Conservation (phyloP, 2,888 invertebrate genomes). For the Lepidocyrtinus sp. region DNA sequence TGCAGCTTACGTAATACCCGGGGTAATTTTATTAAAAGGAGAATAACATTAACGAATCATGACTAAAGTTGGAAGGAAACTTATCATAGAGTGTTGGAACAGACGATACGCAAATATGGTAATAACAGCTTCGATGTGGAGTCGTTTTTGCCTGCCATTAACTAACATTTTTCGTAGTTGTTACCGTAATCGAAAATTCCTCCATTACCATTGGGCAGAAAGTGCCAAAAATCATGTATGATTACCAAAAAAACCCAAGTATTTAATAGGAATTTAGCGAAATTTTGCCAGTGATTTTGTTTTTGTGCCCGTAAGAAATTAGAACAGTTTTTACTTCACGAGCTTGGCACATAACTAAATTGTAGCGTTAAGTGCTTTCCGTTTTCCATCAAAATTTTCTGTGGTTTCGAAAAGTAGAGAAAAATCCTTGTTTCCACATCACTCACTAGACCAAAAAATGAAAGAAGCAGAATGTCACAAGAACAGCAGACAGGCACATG, state of each 20-base stretch:
- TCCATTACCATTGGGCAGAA: too few relatives aligned
- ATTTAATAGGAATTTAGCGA: background rate
- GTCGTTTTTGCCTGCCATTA: too few relatives aligned
- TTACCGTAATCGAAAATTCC: too few relatives aligned
- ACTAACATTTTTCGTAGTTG: too few relatives aligned
- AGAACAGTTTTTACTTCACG: background rate
- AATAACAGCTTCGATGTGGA: too few relatives aligned
- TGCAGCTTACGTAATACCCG: background rate
- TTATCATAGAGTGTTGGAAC: too few relatives aligned
- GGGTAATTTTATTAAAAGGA: background rate
- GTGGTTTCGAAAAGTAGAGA: conserved; percentile 5
- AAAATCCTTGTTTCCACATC: background rate
- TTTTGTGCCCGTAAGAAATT: background rate
- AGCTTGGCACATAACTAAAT: background rate
- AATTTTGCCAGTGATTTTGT: conserved; percentile 1
- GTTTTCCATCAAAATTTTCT: conserved; percentile 7
- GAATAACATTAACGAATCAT: too few relatives aligned
- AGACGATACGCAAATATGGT: too few relatives aligned
- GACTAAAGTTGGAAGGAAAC: too few relatives aligned
- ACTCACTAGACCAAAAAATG: conserved; percentile 12
- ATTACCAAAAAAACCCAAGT: too few relatives aligned
- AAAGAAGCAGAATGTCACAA: background rate
- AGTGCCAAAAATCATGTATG: too few relatives aligned
- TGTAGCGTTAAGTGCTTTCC: conserved; percentile 3
- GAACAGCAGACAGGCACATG: background rate